These are phyloP conservation scores for Pseudonaja textilis DNA, from an alignment of 2,113 vertebrate species.

Conservation along the genomic window DNA sequence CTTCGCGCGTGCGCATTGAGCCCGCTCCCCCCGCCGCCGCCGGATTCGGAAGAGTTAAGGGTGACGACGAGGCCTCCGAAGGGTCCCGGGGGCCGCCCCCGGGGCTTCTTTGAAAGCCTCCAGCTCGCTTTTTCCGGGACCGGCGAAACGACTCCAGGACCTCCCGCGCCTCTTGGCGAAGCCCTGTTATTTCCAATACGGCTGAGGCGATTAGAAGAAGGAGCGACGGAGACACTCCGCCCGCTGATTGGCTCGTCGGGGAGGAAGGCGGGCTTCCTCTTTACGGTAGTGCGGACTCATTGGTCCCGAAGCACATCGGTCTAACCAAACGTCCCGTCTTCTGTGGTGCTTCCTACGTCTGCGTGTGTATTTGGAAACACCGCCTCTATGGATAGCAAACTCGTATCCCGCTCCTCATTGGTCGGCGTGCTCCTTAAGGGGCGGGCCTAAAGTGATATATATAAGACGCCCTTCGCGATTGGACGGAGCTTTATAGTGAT, in stretches of 20 bases:
- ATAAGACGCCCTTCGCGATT: not conserved
- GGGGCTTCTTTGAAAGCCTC: not conserved
- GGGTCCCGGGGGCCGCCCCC: not conserved
- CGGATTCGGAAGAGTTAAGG: conserved; percentile 52
- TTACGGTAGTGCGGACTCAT: accelerated
- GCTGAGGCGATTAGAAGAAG: conserved; percentile 27
- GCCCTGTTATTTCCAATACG: conserved; percentile 67
- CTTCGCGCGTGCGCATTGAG: conserved; percentile 48
- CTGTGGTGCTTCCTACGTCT: not conserved
- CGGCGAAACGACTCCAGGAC: not conserved
- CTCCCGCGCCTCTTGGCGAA: conserved; percentile 56
- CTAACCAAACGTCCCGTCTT: not conserved
- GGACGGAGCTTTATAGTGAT: not conserved
- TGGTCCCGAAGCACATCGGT: accelerated
- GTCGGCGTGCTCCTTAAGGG: not conserved
- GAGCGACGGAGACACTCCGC: not conserved
- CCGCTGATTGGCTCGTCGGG: conserved; percentile 35
- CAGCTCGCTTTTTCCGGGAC: not conserved
- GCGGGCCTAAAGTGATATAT: not conserved
- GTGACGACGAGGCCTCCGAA: not conserved
- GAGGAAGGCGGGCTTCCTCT: not conserved
- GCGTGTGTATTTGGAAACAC: not conserved
- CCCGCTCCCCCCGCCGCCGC: conserved; percentile 1
- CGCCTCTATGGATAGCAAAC: not conserved
- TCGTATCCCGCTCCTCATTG: not conserved